Evolutionary conservation across 2,797 vertebrate species (phyloP), one percentile per base, ranked within the genome.

Genomic region (Rhinogobio ventralis): DNA sequence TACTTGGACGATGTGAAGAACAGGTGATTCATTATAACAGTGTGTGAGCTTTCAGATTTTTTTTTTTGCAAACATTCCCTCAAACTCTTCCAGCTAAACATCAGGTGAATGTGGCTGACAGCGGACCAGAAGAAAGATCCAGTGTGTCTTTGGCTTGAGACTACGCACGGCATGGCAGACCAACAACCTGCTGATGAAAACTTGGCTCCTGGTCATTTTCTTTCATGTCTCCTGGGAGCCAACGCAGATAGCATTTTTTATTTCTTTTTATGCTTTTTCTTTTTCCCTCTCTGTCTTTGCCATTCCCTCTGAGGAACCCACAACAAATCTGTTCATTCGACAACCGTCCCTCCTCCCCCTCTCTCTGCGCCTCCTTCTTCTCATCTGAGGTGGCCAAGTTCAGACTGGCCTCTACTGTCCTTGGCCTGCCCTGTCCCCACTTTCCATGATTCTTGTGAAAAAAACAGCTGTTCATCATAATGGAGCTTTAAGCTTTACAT

Each of bases 241-340:
- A 79, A 57, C 20, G 25, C 30, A 62, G 80, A 86, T 77, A 72
- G 75, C 64, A 64, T 77, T 79, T 57, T 83, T 82, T 20, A n/a
- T 33, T 46, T 30, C 60, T 51, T 79, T 82, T 30, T 64, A 60
- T 79, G 10, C 42, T 64, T 66, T 79, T 79, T 71, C 51, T 10
- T 30, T 51, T 55, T 73, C 25, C n/a, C 62, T 77, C 68, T 69
- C 55, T 46, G 36, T 90, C 81, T 90, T 88, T 81, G 73, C 57
- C 87, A 87, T 86, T 85, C 46, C 69, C 78, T 81, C 82, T 67
- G 79, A 91, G 86, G 69, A 92, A 85, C 85, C 68, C 78, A 91
- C 82, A 92, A 88, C 83, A 91, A 86, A 89, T 87, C 28, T 90
- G 90, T 94, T 93, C 91, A 87, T 88, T 90, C 89, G 86, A 79